Base-by-base conservation (phyloP, 2,888 invertebrate genomes). In the Aporophyla lueneburgensis region DNA sequence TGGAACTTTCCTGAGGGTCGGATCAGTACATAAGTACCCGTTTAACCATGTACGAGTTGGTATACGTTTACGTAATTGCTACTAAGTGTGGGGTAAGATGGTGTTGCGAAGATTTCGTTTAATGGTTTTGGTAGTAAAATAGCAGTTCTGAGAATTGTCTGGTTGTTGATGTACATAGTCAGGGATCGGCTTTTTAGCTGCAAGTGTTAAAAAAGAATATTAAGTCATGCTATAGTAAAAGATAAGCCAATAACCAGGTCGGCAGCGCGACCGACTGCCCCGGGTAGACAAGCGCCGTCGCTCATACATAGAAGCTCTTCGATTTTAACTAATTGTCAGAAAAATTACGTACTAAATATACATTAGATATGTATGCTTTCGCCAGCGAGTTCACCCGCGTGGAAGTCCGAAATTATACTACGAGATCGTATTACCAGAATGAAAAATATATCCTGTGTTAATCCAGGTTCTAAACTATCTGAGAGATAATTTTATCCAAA, bases 1-100 rank as follows among this genome's bases (percentile, higher is more conserved):
- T 86, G 79, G 81, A 87, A 88, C 86, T 90, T 87, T 84, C 87
- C 81, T 74, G 75, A 87, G 89, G 87, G 87, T 89, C 80, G 74
- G 77, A 76, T 80, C 75, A 71, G 82, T 81, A 80, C 73, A 74
- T 78, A 76, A 83, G 78, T 81, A 78, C 76, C 79, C 71, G 74
- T 84, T 84, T 83, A 80, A 74, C 61, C 73, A 77, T 83, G 71
- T 61, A 84, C 53, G 69, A 65, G 67, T 56, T 27, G 54, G 68
- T 77, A 63, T 73, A 74, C 53, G 53, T 73, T 70, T 63, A 75
- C 58, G 85, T 76, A 80, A 76, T 80, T 59, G 73, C 80, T 76
- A 80, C 69, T 63, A 61, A 76, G 67, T 46, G 66, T 53, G 58
- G 27, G 74, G 51, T 43, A 21, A n/a, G 61, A 61, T 40, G 70